Evolutionary conservation across 2,888 invertebrate species (phyloP).

Genomic region (Limnephilus lunatus): DNA sequence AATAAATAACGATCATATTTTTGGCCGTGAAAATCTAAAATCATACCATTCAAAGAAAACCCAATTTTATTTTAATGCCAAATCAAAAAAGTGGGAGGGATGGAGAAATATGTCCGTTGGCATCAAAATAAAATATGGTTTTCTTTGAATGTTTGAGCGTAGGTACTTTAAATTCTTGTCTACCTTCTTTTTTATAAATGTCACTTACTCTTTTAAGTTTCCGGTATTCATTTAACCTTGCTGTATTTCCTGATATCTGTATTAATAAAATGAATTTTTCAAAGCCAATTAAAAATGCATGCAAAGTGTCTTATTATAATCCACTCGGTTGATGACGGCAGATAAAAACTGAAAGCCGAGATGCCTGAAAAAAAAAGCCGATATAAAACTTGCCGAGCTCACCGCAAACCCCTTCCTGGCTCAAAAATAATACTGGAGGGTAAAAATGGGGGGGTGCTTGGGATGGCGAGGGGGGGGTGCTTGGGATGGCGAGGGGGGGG

Average conservation of each 20-base stretch:
- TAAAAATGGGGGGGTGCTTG: neutral
- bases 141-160: no score
- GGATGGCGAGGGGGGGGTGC: neutral
- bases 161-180: no score
- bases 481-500: neutral
- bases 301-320: neutral
- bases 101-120: no score
- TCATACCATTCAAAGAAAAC: no score
- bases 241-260: neutral
- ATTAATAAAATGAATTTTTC: neutral
- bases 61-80: no score
- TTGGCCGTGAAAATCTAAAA: no score
- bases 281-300: neutral
- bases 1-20: no score
- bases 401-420: conserved; percentile 6
- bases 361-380: neutral
- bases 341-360: neutral
- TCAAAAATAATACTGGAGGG: neutral
- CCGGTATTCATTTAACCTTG: neutral
- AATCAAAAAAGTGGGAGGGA: no score
- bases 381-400: conserved; percentile 7
- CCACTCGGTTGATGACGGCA: neutral
- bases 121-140: no score
- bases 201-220: no score
- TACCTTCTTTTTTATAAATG: no score